Evolutionary conservation across 2,888 invertebrate species (phyloP), one percentile per base, ranked within the genome.

Genomic region (Dorcus hopei): DNA sequence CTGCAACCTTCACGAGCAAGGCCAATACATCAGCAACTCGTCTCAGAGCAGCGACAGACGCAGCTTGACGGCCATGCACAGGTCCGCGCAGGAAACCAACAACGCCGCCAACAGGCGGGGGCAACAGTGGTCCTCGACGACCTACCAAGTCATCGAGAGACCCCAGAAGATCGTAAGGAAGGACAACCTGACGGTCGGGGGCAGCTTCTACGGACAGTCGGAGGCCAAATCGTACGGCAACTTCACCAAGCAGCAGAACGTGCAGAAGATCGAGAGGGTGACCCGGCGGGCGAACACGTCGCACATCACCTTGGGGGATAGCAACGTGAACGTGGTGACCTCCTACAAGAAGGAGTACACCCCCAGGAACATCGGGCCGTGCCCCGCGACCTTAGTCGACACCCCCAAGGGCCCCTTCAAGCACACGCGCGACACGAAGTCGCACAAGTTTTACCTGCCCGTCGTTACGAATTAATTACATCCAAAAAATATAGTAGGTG

Each of bases 391-490:
- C 38, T 80, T 91, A 63, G 83, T 93, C 54, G 89, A 92, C 71
- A 83, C 87, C 41, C 86, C 89, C 57, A 83, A 85, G 63, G 87
- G 90, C 57, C 90, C 90, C 14, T 93, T 88, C 78, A 90, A 90
- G 77, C 92, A 93, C 72, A 91, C 91, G 26, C 83, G 92, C 63
- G 91, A 93, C 75, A 90, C 93, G 9, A 89, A 87, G 67, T 88
- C 90, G 72, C 93, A 93, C 77, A 91, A 90, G 75, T 93, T 91
- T 76, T 93, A 91, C 75, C 83, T 90, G 74, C 83, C 89, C 2
- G 85, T 86, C 74, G 82, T 85, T 60, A 81, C 81, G 41, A 82
- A 77, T 64, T 78, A 61, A 63, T 38, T 39, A 48, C 55, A 41
- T 49, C 6, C 38, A 14, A 11, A 43, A 43, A n/a, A 3, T 19